Conservation (phyloP, 2,888 invertebrate species). For the Oligia fasciuncula region DNA sequence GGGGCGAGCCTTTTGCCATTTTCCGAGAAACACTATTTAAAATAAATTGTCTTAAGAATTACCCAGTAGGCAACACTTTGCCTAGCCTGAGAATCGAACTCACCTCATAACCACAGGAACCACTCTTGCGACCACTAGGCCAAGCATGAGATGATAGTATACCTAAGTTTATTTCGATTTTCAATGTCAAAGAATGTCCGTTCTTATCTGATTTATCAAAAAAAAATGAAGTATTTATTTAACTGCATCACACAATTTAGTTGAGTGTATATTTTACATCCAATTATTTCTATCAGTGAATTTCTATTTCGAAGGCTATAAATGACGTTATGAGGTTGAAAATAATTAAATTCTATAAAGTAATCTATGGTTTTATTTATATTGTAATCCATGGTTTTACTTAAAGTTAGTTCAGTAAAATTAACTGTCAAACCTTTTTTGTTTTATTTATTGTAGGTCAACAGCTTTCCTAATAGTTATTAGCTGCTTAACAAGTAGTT, state of each 20-base stretch:
- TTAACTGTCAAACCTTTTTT: conserved; percentile 9
- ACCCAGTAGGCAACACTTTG: background rate
- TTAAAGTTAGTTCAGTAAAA: background rate
- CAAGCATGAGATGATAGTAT: background rate
- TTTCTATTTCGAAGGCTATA: background rate
- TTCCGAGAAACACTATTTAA: background rate
- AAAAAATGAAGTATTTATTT: background rate
- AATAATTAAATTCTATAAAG: conserved; percentile 24
- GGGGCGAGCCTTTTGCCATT: background rate
- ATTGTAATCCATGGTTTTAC: conserved; percentile 25
- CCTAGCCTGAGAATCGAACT: background rate
- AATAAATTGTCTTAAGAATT: too few relatives aligned
- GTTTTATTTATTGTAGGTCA: conserved; percentile 16
- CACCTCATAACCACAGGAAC: background rate
- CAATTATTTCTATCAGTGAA: conserved; percentile 15
- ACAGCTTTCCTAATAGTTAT: conserved; percentile 26
- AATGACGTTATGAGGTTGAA: background rate
- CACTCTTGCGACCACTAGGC: too few relatives aligned
- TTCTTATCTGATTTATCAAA: background rate
- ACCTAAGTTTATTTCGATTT: background rate
- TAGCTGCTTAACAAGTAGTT: conserved; percentile 20
- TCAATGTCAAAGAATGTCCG: background rate
- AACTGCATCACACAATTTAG: background rate
- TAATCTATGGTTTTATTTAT: conserved; percentile 22
- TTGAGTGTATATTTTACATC: background rate